Base-by-base conservation (phyloP, 2,888 invertebrate species). In the Gerris lacustris region DNA sequence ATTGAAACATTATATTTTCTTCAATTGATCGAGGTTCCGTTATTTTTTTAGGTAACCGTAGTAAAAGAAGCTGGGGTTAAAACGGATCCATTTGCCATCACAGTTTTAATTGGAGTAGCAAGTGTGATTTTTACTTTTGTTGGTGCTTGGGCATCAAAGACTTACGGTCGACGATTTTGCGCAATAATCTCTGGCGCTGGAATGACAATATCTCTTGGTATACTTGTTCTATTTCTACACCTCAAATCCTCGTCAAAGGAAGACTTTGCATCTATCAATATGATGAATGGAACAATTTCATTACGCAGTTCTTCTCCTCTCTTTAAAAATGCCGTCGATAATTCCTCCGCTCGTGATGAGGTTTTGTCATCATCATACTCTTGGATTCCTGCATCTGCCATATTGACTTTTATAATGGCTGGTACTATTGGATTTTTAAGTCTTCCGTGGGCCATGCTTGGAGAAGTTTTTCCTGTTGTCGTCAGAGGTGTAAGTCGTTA, bases 361-460 rank as follows among this genome's bases (percentile, higher is more conserved):
- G 5, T 55, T 55, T 55, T 55, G 15, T 55, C 55, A 11, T 55
- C 55, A 2, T 2, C 55, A 2, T 55, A 55, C 47, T 68, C 68
- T 43, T 74, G 72, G 73, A 17, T 73, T 6, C 70, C 72, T 6
- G 66, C 69, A 15, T 47, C 67, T 7, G 67, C 69, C 6, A 47
- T 74, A 15, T 11, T 74, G 9, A 5, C 70, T 17, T 71, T 70
- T 63, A 72, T 74, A 9, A 45, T 84, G 72, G 79, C 80, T 17
- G 82, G 83, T 70, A 83, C 84, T 0, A 70, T 84, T 5, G 85
- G 85, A 1, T 85, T 83, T 74, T 77, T 84, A 15, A 82, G 83
- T 0, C 74, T 85, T 5, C 85, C 85, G 0, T 85, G 84, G 76
- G 84, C 84, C 0, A 81, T 85, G 81, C 76, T 83, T 0, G 84